Percentiles rank a stretch among this genome's conserved stretches.
Evolutionary conservation across 2,797 vertebrate genomes (phyloP).

Genomic region (Coregonus ussuriensis): DNA sequence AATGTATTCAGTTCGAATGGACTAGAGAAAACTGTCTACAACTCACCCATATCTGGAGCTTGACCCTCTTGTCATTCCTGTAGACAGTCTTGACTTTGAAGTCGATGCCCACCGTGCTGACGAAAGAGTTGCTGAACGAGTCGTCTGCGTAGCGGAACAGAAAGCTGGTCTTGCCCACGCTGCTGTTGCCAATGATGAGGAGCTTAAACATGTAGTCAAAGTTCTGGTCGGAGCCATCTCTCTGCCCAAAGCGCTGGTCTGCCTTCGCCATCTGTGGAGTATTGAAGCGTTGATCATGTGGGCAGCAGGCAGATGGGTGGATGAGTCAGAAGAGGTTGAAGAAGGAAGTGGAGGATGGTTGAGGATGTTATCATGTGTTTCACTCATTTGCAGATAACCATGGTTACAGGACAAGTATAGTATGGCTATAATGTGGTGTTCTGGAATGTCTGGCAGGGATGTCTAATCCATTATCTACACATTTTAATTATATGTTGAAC

Average conservation of each 20-base stretch:
- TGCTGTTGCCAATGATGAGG: conserved; percentile 97
- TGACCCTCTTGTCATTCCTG: conserved; percentile 94
- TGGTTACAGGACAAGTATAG: neutral
- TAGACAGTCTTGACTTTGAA: conserved; percentile 99
- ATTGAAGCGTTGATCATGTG: neutral
- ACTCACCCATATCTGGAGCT: conserved; percentile 97
- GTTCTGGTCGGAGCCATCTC: conserved; percentile 95
- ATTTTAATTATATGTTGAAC: neutral
- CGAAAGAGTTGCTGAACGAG: conserved; percentile 94
- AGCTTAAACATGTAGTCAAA: conserved; percentile 99
- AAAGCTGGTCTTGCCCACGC: conserved; percentile 95
- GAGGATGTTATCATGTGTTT: no score
- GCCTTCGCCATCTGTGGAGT: conserved; percentile 90
- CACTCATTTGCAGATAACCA: neutral
- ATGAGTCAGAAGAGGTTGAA: conserved; percentile 12
- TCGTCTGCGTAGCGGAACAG: conserved; percentile 95
- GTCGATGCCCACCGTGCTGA: conserved; percentile 97
- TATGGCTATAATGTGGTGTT: neutral
- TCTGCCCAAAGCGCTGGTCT: conserved; percentile 88
- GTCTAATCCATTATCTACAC: neutral
- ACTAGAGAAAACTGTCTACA: no score
- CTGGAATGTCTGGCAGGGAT: neutral
- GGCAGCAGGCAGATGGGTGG: neutral
- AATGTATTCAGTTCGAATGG: no score
- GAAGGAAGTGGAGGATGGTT: neutral